These are phyloP conservation scores for Pygathrix nemaeus DNA, from an alignment of 2,113 vertebrate genomes.

Conservation along the genomic window DNA sequence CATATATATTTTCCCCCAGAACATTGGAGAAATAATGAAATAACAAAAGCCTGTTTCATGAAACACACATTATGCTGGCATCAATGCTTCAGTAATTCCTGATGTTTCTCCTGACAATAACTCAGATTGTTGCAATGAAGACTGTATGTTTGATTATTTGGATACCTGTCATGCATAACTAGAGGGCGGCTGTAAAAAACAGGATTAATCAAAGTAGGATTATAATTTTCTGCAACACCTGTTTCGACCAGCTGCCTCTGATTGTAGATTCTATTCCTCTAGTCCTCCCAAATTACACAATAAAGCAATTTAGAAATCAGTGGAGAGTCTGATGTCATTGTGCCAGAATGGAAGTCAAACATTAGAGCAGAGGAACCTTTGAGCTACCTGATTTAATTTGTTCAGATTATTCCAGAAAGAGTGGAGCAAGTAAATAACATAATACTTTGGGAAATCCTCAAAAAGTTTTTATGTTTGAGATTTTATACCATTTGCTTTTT, in stretches of 20 bases:
- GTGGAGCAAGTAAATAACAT: constrained; percentile 40
- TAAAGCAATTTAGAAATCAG: constrained; percentile 79
- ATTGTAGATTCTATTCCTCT: constrained; percentile 75
- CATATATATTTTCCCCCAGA: constrained; percentile 5
- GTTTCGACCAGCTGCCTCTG: constrained; percentile 84
- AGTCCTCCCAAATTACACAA: constrained; percentile 81
- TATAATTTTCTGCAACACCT: constrained; percentile 86
- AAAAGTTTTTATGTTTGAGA: not conserved
- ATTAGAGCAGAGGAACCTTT: constrained; percentile 62
- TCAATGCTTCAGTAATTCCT: constrained; percentile 60
- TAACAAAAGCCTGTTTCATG: constrained; percentile 65
- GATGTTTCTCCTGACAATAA: constrained; percentile 81
- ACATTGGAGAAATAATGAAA: constrained; percentile 43
- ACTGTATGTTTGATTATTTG: constrained; percentile 79
- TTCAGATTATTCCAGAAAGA: constrained; percentile 70
- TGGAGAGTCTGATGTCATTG: constrained; percentile 57
- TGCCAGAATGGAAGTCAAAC: constrained; percentile 68
- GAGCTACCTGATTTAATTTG: constrained; percentile 61
- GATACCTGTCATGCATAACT: constrained; percentile 82
- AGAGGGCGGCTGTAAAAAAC: constrained; percentile 73
- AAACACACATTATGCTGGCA: constrained; percentile 73
- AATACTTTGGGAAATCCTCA: not conserved
- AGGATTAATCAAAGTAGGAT: constrained; percentile 85
- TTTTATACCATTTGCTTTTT: not conserved
- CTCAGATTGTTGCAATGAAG: constrained; percentile 74